Evolutionary conservation across 2,113 vertebrate genomes (phyloP).

Genomic region (Penelope pileata): DNA sequence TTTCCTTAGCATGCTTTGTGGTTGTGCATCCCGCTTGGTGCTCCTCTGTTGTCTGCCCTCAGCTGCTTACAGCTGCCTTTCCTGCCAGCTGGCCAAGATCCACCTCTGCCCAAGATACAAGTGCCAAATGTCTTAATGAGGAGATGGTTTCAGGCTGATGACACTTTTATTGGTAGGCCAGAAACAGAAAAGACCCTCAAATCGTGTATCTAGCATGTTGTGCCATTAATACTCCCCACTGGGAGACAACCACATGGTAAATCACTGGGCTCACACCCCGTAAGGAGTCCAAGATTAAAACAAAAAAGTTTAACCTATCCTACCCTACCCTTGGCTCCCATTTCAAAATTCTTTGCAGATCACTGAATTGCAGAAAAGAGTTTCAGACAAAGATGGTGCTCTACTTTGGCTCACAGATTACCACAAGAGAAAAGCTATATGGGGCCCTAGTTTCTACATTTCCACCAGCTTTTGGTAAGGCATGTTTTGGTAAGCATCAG

Average conservation of each 20-base stretch:
- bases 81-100: neutral
- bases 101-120: neutral
- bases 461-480: neutral
- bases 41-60: neutral
- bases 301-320: neutral
- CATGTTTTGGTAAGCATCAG: neutral
- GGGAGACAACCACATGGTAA: constrained; percentile 5
- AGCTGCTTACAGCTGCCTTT: constrained; percentile 3
- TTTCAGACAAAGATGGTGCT: neutral
- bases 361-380: neutral
- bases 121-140: constrained; percentile 19
- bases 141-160: neutral
- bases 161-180: neutral
- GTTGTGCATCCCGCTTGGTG: neutral
- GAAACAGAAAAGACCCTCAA: neutral
- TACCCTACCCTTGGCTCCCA: neutral
- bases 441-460: fast-evolving
- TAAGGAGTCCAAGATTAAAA: neutral
- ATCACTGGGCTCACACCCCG: neutral
- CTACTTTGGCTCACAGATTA: neutral
- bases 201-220: neutral
- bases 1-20: neutral
- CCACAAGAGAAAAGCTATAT: neutral
- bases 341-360: neutral
- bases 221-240: neutral